Evolutionary conservation across 2,888 invertebrate species (phyloP).

Genomic region (Coelopa pilipes): DNA sequence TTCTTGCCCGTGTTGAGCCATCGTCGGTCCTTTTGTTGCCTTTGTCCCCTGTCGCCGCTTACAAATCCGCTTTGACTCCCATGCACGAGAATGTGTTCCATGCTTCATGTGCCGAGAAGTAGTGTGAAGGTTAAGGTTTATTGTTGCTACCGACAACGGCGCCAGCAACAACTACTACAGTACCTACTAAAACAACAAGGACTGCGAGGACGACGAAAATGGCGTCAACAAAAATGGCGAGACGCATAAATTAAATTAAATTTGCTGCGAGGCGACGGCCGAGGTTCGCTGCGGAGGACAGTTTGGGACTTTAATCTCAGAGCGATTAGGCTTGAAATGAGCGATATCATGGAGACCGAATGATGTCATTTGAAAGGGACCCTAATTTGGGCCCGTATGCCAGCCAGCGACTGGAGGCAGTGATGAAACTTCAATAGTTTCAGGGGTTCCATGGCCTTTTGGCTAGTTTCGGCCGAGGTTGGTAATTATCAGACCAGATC

Average conservation of each 20-base stretch:
- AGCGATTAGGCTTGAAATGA: too few relatives aligned
- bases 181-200: slow-evolving; percentile 4
- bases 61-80: slow-evolving; percentile 18
- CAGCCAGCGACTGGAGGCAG: too few relatives aligned
- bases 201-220: background rate
- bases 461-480: too few relatives aligned
- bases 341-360: too few relatives aligned
- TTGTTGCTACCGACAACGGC: background rate
- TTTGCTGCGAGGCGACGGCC: too few relatives aligned
- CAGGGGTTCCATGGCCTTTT: too few relatives aligned
- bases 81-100: background rate
- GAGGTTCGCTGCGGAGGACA: too few relatives aligned
- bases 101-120: slow-evolving; percentile 2
- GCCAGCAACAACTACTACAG: slow-evolving; percentile 9
- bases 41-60: slow-evolving; percentile 17
- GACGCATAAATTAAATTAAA: slow-evolving; percentile 20
- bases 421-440: too few relatives aligned
- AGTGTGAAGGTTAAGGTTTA: slow-evolving; percentile 27
- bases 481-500: too few relatives aligned
- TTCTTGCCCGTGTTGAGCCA: background rate
- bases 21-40: slow-evolving; percentile 6
- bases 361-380: too few relatives aligned
- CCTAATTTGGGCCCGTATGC: too few relatives aligned
- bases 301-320: too few relatives aligned
- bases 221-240: slow-evolving; percentile 10